Base-by-base conservation (phyloP, 2,888 invertebrate species). In the Zygaena filipendulae region DNA sequence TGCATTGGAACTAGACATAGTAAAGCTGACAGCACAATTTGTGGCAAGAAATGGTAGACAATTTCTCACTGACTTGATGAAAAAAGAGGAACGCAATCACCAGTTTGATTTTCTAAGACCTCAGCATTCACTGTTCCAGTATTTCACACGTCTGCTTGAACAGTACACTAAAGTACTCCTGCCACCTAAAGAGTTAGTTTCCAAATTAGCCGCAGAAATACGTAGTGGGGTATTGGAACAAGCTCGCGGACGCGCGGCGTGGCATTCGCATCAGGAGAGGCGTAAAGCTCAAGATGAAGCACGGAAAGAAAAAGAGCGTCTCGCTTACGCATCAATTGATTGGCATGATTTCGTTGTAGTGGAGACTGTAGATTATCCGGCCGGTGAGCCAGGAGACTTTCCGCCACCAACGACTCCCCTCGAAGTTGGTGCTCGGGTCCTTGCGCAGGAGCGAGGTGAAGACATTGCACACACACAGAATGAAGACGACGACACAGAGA, bases 291-390 rank as follows among this genome's bases (percentile, higher is more conserved):
- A 92, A 32, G 97, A 97, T 57, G 97, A 98, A 55, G 97, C 97
- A 39, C 93, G 95, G 50, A 83, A 94, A 5, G 99, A 99, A 64
- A 87, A 92, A 36, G 99, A 99, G 66, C 84, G 98, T 59, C 87
- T 93, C 13, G 93, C 93, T 0, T 99, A 99, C 61, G 97, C 97
- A 0, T 95, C 95, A 53, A 97, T 99, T 39, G 99, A 99, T 62
- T 99, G 99, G 99, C 99, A 99, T 61, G 98, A 99, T 68, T 99
- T 99, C 68, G 98, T 99, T 1, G 98, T 99, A 0, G 99, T 99
- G 0, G 99, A 99, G 75, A 98, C 98, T 0, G 98, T 99, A 0
- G 99, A 99, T 67, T 99, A 98, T 63, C 96, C 97, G 45, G 92
- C 95, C 0, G 94, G 93, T 48, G 99, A 99, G 71, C 88, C 90